phyloP scores from a whole-genome alignment of 2,797 vertebrate species.

The Tympanoctomys barrerae region DNA sequence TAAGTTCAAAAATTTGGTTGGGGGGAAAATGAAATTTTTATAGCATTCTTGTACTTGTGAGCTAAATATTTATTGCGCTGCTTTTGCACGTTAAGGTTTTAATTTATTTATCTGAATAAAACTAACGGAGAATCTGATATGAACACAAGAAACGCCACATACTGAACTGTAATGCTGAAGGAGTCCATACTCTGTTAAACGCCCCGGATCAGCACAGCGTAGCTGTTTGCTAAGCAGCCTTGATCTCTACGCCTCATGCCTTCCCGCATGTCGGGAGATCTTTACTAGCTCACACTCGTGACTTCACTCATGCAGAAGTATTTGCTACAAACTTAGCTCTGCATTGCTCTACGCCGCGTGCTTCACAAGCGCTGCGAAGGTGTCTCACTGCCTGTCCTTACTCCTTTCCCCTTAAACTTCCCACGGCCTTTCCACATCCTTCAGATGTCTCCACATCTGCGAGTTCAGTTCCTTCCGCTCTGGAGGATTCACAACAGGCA shows the following conservation, averaged over 20 bases:
- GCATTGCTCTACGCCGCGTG: not conserved
- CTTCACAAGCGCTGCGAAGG: not conserved
- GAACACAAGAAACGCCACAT: conserved; percentile 27
- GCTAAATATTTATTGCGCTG: conserved; percentile 26
- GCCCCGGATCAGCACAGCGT: not conserved
- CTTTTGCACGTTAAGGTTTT: conserved; percentile 30
- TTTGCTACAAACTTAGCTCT: not conserved
- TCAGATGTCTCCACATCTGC: not conserved
- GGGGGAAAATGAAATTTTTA: not conserved
- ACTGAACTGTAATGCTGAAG: not conserved
- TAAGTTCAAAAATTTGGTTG: not conserved
- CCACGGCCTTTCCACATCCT: not conserved
- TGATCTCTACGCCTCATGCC: not conserved
- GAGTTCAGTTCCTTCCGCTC: conserved; percentile 18
- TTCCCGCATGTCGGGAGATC: conserved; percentile 30
- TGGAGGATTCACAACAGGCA: not conserved
- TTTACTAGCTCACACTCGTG: conserved; percentile 35
- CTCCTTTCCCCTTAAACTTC: not conserved
- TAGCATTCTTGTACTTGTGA: not conserved
- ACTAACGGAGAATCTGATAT: not conserved
- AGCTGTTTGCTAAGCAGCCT: conserved; percentile 14
- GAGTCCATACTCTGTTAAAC: conserved; percentile 27
- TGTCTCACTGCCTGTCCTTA: not conserved
- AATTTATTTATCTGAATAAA: conserved; percentile 38
- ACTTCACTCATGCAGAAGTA: conserved; percentile 36